phyloP scores from a whole-genome alignment of 2,888 invertebrate species.

The Ceriagrion tenellum region DNA sequence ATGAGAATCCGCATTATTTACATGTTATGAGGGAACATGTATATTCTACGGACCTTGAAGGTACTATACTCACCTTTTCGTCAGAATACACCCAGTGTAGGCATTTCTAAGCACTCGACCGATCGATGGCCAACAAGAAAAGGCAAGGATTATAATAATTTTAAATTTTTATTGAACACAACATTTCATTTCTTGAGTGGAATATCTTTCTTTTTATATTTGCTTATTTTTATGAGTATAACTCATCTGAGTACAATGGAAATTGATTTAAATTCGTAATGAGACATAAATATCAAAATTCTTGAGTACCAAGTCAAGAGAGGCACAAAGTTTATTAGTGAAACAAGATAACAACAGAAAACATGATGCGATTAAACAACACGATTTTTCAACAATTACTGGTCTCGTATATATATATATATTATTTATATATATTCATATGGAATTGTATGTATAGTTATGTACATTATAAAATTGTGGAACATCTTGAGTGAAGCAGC shows the following conservation, averaged over 20 bases:
- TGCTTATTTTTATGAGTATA: slow-evolving; percentile 71
- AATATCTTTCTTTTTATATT: slow-evolving; percentile 70
- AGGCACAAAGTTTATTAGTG: slow-evolving; percentile 75
- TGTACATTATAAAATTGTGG: slow-evolving; percentile 58
- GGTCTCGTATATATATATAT: slow-evolving; percentile 66
- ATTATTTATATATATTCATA: slow-evolving; percentile 68
- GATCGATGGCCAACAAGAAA: slow-evolving; percentile 23
- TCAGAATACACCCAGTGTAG: no score
- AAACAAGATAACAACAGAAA: slow-evolving; percentile 72
- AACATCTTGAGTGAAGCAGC: slow-evolving; percentile 59
- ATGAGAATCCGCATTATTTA: no score
- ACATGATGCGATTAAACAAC: slow-evolving; percentile 71
- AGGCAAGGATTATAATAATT: slow-evolving; percentile 71
- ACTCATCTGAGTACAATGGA: slow-evolving; percentile 71
- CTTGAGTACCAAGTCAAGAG: slow-evolving; percentile 75
- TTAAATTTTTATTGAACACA: slow-evolving; percentile 72
- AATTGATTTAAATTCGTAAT: slow-evolving; percentile 72
- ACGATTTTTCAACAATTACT: slow-evolving; percentile 69
- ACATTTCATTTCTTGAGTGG: slow-evolving; percentile 71
- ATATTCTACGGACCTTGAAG: no score
- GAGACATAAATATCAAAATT: slow-evolving; percentile 74
- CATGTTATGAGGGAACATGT: no score
- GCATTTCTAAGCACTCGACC: no score
- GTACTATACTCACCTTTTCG: no score
- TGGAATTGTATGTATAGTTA: slow-evolving; percentile 60